A percentile compares a stretch with the other conserved stretches of the same genome.
Conservation (phyloP, 2,888 invertebrate species). For the Leucophora obtusa region DNA sequence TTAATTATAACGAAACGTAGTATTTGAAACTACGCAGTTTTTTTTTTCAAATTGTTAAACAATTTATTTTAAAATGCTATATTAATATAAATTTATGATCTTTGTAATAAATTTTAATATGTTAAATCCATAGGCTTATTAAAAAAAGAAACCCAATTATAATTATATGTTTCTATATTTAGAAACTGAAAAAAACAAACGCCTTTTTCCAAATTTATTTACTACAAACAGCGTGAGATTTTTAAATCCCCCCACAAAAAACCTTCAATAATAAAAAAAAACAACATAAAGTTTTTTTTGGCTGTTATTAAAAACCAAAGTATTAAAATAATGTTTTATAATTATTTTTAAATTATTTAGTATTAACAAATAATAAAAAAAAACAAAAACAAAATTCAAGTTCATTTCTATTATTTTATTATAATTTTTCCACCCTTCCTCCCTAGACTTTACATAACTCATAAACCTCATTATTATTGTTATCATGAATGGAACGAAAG, state of each 20-base stretch:
- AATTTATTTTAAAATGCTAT: not conserved
- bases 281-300: not conserved
- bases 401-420: slow-evolving; percentile 47
- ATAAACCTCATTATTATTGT: slow-evolving; percentile 18
- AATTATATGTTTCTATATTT: slow-evolving; percentile 36
- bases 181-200: not conserved
- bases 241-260: not conserved
- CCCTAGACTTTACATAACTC: slow-evolving; percentile 7
- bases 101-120: slow-evolving; percentile 6
- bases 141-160: slow-evolving; percentile 12
- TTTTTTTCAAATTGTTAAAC: slow-evolving; percentile 2
- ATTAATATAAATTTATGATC: slow-evolving; percentile 35
- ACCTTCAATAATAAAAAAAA: slow-evolving; percentile 2
- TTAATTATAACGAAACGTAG: slow-evolving; percentile 22
- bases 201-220: not conserved
- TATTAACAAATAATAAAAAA: not conserved
- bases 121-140: not conserved
- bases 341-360: slow-evolving; percentile 17
- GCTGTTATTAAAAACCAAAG: not conserved
- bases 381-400: not conserved
- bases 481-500: slow-evolving; percentile 52
- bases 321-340: slow-evolving; percentile 11
- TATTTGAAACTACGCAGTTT: slow-evolving; percentile 12
- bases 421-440: slow-evolving; percentile 17
- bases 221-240: slow-evolving; percentile 14